Base-by-base conservation (phyloP, 2,888 invertebrate species). In the Beris chalybata region DNA sequence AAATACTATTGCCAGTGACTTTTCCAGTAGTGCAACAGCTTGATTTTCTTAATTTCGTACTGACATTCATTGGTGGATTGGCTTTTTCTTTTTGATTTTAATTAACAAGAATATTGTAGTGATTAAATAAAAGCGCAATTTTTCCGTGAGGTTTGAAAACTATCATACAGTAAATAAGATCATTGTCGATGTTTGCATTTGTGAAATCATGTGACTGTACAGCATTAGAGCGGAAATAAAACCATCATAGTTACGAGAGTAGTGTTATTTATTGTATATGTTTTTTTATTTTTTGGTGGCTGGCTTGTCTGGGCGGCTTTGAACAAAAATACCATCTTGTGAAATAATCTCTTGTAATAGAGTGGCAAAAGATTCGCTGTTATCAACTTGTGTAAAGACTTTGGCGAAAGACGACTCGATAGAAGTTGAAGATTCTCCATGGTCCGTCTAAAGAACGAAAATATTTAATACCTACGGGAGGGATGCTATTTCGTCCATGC, bases 191-290 rank as follows among this genome's bases (percentile, higher is more conserved):
- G 31, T n/a, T 47, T 48, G 48, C 61, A 38, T 61, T 61, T 32
- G 50, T 52, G 50, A 50, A 61, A 61, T 2, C 22, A 52, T 61
- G 61, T 50, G 52, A 61, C 52, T 61, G 52, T 61, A 61, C 61
- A 38, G 52, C 50, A 50, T 61, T 61, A 61, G 61, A 61, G 31
- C 61, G 61, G 52, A 52, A 58, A 61, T 61, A 61, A 61, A 61
- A 47, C 9, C 47, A 58, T 38, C 47, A 58, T 58, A 58, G 57
- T 58, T 45, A 58, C 12, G 29, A 45, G 29, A 45, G 22, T 12
- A 30, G 13, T 47, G 57, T 45, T 44, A 22, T 58, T 45, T 45
- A 57, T 57, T 32, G 52, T 22, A 12, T 3, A 22, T 29, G 22
- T 22, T 30, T 29, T 13, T 52, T 52, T 22, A 22, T 22, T 22